Base-by-base conservation (phyloP, 2,113 vertebrate species). In the Forbesichthys agassizii region DNA sequence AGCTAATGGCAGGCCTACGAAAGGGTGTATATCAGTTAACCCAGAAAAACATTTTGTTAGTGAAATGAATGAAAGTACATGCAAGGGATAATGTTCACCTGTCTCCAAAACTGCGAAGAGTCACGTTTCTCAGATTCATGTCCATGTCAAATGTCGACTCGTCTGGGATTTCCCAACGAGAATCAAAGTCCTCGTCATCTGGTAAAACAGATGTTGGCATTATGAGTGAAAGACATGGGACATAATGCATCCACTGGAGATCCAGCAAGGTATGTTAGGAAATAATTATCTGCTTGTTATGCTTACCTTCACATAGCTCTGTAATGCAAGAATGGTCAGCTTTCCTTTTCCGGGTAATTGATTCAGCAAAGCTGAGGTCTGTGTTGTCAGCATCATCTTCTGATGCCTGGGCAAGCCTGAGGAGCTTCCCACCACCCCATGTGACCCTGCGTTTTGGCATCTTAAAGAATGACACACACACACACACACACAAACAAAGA, bases 341-440 rank as follows among this genome's bases (percentile, higher is more conserved):
- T 66, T 75, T 88, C 62, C 78, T 84, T 74, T 86, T 92, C 13
- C 59, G 79, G 13, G 55, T 0, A 14, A 77, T 76, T 4, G 83
- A 57, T 9, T 89, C 91, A 0, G 78, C 78, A 49, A 88, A 86
- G 20, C 88, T 87, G 46, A 75, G 48, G 12, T 88, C 81, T 1
- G 80, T 64, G 0, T 18, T 13, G 0, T 47, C 57, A 0, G 10
- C 68, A 0, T 53, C 42, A 0, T 10, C 51, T 5, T 46, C 48
- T 0, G 73, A 48, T 0, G 51, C 4, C 2, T 7, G 58, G 7
- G 48, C 64, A 0, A 78, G 54, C 33, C 65, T 56, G 3, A 87
- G 7, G 81, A 94, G 88, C 87, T 95, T 95, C 52, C 96, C 96
- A 53, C 94, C 94, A 63, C 94, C 96, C 96, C 97, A 99, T 0